Base-by-base conservation (phyloP, 2,797 vertebrate genomes). In the Serranus cabrilla region DNA sequence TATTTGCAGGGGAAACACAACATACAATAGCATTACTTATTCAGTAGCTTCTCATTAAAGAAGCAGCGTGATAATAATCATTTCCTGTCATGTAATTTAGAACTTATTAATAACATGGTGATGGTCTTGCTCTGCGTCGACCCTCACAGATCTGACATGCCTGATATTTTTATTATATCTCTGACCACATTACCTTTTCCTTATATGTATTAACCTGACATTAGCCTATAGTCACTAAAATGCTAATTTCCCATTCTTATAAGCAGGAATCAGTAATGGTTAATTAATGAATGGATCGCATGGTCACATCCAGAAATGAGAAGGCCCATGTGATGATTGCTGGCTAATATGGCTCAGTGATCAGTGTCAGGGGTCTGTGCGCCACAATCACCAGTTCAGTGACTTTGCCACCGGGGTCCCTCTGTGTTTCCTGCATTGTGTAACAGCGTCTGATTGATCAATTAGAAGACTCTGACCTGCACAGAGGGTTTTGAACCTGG, bases 361-460 rank as follows among this genome's bases (percentile, higher is more conserved):
- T 78, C 46, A 7, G 74, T 84, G 87, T 87, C 84, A 90, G 81
- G 78, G 73, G 81, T 86, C 67, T 12, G 18, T 66, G 74, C 75
- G 76, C 58, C 82, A 47, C 74, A 76, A 81, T 83, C 83, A 80
- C 62, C 78, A 46, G 88, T 78, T 88, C 87, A 78, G 10, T 71
- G 55, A 49, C 76, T 62, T 76, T 52, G 61, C 58, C 40, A 12
- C 11, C 3, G 7, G 74, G 80, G 79, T 75, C 67, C 62, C 16
- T 46, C 57, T 55, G 42, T 66, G 23, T 71, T 58, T 66, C 71
- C 54, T 69, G 47, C 74, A 12, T 47, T 79, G 86, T 88, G 75
- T 71, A 81, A 87, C 80, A 85, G 80, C 40, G 86, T 75, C 75
- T 88, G 82, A 91, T 89, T 69, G 86, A 85, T 86, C 86, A 91